A percentile compares a stretch with the other conserved stretches of the same genome.
phyloP scores from a whole-genome alignment of 2,888 invertebrate genomes.

The Chironomus riparius region DNA sequence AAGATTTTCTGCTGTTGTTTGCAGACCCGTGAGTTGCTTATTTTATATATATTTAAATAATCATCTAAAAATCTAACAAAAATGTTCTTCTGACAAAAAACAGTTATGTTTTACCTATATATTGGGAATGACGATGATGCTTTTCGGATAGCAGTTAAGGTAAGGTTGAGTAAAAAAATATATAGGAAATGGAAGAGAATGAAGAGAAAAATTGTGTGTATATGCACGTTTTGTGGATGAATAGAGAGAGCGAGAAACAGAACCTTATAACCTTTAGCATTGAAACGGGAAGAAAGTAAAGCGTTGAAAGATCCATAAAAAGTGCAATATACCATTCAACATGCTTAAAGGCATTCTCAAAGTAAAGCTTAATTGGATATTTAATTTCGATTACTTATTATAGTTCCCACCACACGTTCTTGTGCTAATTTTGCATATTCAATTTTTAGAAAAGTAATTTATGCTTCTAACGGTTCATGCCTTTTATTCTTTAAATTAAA shows the following conservation, averaged over 20 bases:
- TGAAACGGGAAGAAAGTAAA: not conserved
- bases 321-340: not conserved
- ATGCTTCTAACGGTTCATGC: not conserved
- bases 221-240: not conserved
- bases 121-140: not conserved
- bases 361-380: not conserved
- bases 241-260: no score
- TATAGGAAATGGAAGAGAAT: not conserved
- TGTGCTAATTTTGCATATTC: not conserved
- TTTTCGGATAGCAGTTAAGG: not conserved
- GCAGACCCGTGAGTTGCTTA: not conserved
- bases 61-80: not conserved
- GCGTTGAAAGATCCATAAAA: not conserved
- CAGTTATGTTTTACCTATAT: not conserved
- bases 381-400: not conserved
- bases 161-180: not conserved
- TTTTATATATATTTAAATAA: not conserved
- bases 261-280: constrained; percentile 3
- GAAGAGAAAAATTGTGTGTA: not conserved
- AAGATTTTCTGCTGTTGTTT: not conserved
- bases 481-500: not conserved
- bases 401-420: not conserved
- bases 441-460: not conserved
- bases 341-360: not conserved
- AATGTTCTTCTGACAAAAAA: not conserved